Percentiles rank a stretch among this genome's conserved stretches.
Evolutionary conservation across 2,797 vertebrate species (phyloP).

Genomic region (Amazona ochrocephala): DNA sequence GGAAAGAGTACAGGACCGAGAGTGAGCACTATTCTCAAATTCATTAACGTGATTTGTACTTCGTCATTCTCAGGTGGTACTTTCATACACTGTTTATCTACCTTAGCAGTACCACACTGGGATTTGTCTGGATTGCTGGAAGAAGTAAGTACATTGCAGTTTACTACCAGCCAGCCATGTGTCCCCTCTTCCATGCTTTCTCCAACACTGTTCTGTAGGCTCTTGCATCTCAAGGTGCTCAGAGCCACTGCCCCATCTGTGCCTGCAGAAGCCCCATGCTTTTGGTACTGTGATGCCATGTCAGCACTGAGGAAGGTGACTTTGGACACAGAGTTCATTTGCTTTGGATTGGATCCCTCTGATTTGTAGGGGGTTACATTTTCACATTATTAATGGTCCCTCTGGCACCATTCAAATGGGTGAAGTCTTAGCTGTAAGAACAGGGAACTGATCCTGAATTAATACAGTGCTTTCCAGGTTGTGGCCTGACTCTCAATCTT

Average conservation of each 20-base stretch:
- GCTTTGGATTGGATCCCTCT: background rate
- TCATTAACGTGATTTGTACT: background rate
- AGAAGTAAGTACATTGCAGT: background rate
- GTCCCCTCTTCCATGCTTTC: background rate
- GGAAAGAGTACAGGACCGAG: background rate
- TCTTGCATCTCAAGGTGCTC: background rate
- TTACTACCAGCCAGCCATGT: background rate
- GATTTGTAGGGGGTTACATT: background rate
- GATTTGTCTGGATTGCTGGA: background rate
- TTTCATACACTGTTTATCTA: background rate
- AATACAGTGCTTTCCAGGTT: background rate
- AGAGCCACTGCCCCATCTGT: background rate
- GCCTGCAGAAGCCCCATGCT: rapidly evolving
- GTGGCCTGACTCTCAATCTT: background rate
- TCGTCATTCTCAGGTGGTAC: background rate
- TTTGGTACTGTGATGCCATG: background rate
- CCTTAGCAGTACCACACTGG: background rate
- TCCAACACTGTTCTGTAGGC: too few relatives aligned
- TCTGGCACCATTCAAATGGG: background rate
- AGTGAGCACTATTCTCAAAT: background rate
- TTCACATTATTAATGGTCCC: background rate
- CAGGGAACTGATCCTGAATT: background rate
- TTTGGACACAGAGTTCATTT: background rate
- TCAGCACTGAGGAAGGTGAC: background rate
- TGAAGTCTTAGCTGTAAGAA: background rate